Conservation (phyloP, 2,797 vertebrate genomes). For the Betta splendens region DNA sequence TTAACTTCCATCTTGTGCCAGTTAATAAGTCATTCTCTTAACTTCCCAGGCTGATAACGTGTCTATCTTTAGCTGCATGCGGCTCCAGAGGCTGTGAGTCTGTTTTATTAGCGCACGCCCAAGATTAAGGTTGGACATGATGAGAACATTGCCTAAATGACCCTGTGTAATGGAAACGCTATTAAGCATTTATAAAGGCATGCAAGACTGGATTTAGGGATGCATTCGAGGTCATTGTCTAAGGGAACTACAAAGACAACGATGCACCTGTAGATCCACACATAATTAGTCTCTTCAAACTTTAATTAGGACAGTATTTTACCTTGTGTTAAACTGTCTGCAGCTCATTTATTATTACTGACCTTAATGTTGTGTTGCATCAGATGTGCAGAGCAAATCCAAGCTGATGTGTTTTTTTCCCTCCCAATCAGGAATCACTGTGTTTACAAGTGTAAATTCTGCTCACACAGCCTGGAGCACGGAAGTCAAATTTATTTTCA, state of each 20-base stretch:
- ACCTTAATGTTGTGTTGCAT: constrained; percentile 9
- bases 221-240: constrained; percentile 13
- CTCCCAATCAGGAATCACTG: constrained; percentile 16
- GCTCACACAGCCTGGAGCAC: constrained; percentile 7
- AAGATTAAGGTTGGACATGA: constrained; percentile 10
- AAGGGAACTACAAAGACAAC: constrained; percentile 10
- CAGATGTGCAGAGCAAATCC: constrained; percentile 7
- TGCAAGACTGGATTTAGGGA: constrained; percentile 24
- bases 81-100: constrained; percentile 50
- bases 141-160: constrained; percentile 27
- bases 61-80: constrained; percentile 51
- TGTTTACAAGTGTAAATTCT: constrained; percentile 32
- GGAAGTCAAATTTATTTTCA: constrained; percentile 25
- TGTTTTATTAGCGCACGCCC: constrained; percentile 33
- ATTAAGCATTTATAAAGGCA: constrained; percentile 40
- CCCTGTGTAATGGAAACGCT: constrained; percentile 36
- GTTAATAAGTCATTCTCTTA: constrained; percentile 53
- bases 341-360: constrained; percentile 11
- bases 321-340: constrained; percentile 4
- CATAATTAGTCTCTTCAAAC: constrained; percentile 13
- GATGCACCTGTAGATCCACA: constrained; percentile 18
- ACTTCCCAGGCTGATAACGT: constrained; percentile 63
- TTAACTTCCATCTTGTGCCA: constrained; percentile 52
- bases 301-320: constrained; percentile 12
- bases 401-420: constrained; percentile 23